Percentiles rank a stretch among this genome's conserved stretches.
These are phyloP conservation scores for Sylvia atricapilla DNA, from an alignment of 2,113 vertebrate genomes.

Conservation along the genomic window DNA sequence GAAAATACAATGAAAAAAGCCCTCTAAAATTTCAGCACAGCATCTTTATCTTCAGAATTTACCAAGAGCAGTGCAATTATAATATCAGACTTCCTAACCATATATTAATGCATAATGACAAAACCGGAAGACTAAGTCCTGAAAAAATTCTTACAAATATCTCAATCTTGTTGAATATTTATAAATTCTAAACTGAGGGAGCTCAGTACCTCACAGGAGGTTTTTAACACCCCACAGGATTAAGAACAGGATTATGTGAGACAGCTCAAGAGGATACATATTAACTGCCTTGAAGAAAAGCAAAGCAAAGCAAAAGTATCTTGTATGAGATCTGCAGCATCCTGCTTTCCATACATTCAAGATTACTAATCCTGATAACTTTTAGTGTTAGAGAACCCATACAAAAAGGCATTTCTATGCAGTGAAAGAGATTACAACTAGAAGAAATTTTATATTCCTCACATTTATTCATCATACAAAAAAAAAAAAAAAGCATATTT, in stretches of 20 bases:
- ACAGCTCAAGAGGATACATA: neutral
- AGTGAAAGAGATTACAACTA: neutral
- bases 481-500: neutral
- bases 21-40: neutral
- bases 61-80: neutral
- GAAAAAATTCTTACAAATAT: neutral
- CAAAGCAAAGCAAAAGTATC: neutral
- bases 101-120: neutral
- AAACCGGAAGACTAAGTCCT: neutral
- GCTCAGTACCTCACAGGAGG: neutral
- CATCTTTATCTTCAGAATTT: neutral
- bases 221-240: neutral
- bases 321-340: neutral
- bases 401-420: neutral
- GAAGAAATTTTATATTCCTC: neutral
- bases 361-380: neutral
- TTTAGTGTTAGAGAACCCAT: neutral
- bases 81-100: neutral
- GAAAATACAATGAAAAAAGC: neutral
- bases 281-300: neutral
- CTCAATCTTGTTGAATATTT: neutral
- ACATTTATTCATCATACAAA: neutral
- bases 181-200: neutral
- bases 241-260: slow-evolving; percentile 5
- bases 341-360: neutral